phyloP scores from a whole-genome alignment of 1,140 invertebrate species.

The Sminthurinus signatus region DNA sequence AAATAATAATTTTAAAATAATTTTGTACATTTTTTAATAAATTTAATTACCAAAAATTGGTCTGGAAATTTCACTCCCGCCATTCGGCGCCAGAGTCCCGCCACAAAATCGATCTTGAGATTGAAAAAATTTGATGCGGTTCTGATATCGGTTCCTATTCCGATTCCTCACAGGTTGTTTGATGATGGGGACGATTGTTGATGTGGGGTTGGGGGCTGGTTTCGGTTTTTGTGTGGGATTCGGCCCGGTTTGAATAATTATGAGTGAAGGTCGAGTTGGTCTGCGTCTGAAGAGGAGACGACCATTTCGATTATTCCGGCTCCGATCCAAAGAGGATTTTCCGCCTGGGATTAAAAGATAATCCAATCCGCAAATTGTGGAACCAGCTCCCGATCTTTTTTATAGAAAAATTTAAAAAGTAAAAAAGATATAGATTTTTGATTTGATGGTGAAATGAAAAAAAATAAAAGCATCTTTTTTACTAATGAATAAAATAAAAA shows the following conservation, averaged over 20 bases:
- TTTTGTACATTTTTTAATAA: slow-evolving; percentile 7
- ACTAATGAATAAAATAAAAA: background rate
- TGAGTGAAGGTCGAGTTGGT: background rate
- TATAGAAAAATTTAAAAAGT: slow-evolving; percentile 10
- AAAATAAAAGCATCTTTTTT: background rate
- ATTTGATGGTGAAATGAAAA: background rate
- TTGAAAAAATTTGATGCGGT: background rate
- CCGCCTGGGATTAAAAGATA: slow-evolving; percentile 39
- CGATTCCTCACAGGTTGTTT: background rate
- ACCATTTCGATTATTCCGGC: background rate
- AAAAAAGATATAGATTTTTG: background rate
- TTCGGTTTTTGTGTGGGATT: background rate
- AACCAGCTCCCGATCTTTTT: slow-evolving; percentile 34
- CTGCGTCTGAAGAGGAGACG: slow-evolving; percentile 26
- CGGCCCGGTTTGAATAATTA: background rate
- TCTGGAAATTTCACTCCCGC: slow-evolving; percentile 21
- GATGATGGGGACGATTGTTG: background rate
- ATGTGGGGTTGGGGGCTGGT: background rate
- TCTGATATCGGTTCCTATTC: background rate
- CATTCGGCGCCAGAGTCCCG: slow-evolving; percentile 22
- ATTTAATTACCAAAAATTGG: slow-evolving; percentile 27
- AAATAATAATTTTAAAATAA: background rate
- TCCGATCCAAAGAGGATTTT: slow-evolving; percentile 1
- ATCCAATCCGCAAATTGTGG: slow-evolving; percentile 28
- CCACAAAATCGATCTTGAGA: slow-evolving; percentile 34